A percentile compares a stretch with the other conserved stretches of the same genome.
Conservation (phyloP, 30 jellyfish, hydroid and myxozoan genomes). For the Mastigias papua region DNA sequence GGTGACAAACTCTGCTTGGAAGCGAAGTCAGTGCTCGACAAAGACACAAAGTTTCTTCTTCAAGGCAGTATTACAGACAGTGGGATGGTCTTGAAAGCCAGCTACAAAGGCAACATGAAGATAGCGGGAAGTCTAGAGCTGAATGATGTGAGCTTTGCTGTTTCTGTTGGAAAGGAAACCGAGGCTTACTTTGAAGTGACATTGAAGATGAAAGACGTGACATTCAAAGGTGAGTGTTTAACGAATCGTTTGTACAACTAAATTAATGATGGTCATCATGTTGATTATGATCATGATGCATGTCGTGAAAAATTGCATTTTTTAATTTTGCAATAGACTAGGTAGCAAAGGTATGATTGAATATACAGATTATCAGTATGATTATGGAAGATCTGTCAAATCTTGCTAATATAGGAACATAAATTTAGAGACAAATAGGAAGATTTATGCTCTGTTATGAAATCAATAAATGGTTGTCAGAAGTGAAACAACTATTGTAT, state of each 20-base stretch:
- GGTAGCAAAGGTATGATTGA: too few relatives aligned
- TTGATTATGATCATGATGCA: too few relatives aligned
- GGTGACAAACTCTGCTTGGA: slow-evolving; percentile 82
- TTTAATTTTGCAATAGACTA: too few relatives aligned
- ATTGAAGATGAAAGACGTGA: slow-evolving; percentile 55
- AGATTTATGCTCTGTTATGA: too few relatives aligned
- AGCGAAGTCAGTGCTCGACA: slow-evolving; percentile 63
- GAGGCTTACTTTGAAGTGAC: slow-evolving; percentile 70
- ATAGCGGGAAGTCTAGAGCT: slow-evolving; percentile 60
- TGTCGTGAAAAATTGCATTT: too few relatives aligned
- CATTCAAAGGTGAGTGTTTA: slow-evolving; percentile 50
- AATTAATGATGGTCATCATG: too few relatives aligned
- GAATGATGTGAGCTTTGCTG: slow-evolving; percentile 50
- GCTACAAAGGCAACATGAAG: slow-evolving; percentile 67
- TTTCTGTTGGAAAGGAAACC: slow-evolving; percentile 68
- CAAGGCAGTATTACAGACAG: slow-evolving; percentile 65
- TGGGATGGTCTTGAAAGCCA: slow-evolving; percentile 71
- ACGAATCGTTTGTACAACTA: background rate
- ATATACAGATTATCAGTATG: too few relatives aligned
- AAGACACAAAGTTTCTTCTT: slow-evolving; percentile 70
- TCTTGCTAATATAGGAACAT: too few relatives aligned
- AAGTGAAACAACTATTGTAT: too few relatives aligned
- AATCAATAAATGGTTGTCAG: too few relatives aligned
- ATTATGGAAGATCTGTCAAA: too few relatives aligned
- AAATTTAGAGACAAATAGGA: too few relatives aligned